Conservation (phyloP, 2,113 vertebrate genomes). For the Vireo altiloquus region DNA sequence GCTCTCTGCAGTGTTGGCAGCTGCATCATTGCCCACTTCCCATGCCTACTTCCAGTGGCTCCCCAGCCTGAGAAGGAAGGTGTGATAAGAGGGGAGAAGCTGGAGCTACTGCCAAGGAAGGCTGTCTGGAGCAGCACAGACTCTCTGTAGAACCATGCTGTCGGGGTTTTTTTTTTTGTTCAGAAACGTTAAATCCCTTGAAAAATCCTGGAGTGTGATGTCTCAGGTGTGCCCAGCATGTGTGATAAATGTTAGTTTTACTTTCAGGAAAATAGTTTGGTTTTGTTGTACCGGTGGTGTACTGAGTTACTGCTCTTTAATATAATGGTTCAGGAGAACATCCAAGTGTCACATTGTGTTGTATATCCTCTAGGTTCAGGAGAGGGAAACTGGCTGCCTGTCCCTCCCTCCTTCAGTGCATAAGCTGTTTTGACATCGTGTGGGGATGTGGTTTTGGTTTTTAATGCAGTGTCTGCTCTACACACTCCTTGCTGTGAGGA, state of each 20-base stretch:
- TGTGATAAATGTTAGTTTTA: background rate
- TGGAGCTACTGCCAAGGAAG: background rate
- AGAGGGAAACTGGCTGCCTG: background rate
- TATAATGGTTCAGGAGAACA: background rate
- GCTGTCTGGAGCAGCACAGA: background rate
- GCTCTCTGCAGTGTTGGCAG: conserved; percentile 54
- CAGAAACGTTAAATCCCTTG: background rate
- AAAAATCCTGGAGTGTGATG: background rate
- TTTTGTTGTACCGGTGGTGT: background rate
- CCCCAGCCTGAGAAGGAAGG: conserved; percentile 15
- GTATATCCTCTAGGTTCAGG: background rate
- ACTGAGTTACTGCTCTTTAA: conserved; percentile 1
- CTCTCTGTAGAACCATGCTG: background rate
- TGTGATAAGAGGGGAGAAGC: background rate
- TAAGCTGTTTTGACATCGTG: background rate
- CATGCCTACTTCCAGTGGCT: conserved; percentile 54
- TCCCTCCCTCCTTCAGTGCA: background rate
- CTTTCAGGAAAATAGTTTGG: background rate
- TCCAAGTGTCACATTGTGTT: background rate
- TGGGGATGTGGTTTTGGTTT: background rate
- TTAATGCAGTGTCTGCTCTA: background rate
- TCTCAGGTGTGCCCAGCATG: background rate
- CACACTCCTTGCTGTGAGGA: background rate
- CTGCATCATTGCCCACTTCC: conserved; percentile 57
- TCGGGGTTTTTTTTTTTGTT: background rate